Evolutionary conservation across 2,888 invertebrate genomes (phyloP), one percentile per base, ranked within the genome.

Genomic region (Dryadula phaetusa): DNA sequence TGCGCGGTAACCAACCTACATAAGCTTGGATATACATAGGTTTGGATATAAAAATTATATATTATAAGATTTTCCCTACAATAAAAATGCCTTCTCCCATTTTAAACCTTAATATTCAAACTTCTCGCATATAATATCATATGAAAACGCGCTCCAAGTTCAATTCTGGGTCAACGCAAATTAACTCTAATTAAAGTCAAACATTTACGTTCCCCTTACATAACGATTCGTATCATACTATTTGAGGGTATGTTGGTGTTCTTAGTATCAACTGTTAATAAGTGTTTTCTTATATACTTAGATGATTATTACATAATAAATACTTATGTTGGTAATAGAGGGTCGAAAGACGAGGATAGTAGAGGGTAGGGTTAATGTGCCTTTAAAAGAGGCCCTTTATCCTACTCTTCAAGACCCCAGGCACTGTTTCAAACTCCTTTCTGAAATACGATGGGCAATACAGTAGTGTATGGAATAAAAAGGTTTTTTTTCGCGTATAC

Each of bases 121-220:
- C 22, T 40, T 52, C 28, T 52, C n/a, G 16, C 22, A 14, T 6
- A 2, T n/a, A 56, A 44, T 60, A 44, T 60, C 28, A 28, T 60
- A 44, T 16, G 18, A 14, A 60, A 60, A 46, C 60, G 60, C 20
- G 44, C 44, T 46, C 60, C 16, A 18, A 18, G 46, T 44, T 32
- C 60, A 60, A 44, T 20, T 60, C 28, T 28, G 42, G 44, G 44
- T 44, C 60, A 60, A 44, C 28, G 25, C 46, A 60, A 56, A 56
- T 56, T 56, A 56, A 60, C 60, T 46, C 44, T 60, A 60, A 60
- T 60, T 60, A 60, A 46, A 60, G 14, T 32, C 28, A 60, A 60
- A 60, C 28, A 60, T 60, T 60, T 60, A 46, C 60, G 44, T 42
- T 42, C 32, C 16, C 60, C 44, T 60, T 25, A 40, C 40, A 12